Percentiles rank a stretch among this genome's conserved stretches.
These are phyloP conservation scores for Diuraphis noxia DNA, from an alignment of 1,140 invertebrate species.

Conservation along the genomic window DNA sequence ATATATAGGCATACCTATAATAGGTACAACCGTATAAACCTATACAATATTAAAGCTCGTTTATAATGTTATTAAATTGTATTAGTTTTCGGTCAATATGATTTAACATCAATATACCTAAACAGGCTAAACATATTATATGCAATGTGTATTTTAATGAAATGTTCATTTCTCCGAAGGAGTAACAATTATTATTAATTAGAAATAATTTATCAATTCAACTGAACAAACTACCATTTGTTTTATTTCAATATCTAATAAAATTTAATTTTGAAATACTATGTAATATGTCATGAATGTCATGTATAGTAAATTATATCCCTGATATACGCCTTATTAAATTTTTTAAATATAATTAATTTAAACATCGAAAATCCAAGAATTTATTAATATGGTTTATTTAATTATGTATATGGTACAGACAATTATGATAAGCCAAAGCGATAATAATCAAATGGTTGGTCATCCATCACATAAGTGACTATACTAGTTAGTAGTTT, in stretches of 20 bases:
- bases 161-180: not conserved
- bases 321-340: not conserved
- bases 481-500: not conserved
- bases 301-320: not conserved
- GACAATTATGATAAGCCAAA: not conserved
- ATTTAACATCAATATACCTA: not conserved
- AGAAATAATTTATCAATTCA: constrained; percentile 10
- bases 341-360: not conserved
- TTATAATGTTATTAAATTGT: not conserved
- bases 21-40: not conserved
- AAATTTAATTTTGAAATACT: not conserved
- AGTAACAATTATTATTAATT: constrained; percentile 11
- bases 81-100: not conserved
- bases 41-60: not conserved
- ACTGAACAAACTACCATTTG: not conserved
- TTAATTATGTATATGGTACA: not conserved
- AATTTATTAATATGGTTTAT: constrained; percentile 8
- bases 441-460: not conserved
- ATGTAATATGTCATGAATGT: not conserved
- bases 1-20: not conserved
- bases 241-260: not conserved
- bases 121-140: too few species aligned
- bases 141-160: not conserved
- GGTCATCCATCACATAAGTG: not conserved
- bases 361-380: not conserved